phyloP scores from a whole-genome alignment of 2,888 invertebrate species.

The Polymixis lichenea region DNA sequence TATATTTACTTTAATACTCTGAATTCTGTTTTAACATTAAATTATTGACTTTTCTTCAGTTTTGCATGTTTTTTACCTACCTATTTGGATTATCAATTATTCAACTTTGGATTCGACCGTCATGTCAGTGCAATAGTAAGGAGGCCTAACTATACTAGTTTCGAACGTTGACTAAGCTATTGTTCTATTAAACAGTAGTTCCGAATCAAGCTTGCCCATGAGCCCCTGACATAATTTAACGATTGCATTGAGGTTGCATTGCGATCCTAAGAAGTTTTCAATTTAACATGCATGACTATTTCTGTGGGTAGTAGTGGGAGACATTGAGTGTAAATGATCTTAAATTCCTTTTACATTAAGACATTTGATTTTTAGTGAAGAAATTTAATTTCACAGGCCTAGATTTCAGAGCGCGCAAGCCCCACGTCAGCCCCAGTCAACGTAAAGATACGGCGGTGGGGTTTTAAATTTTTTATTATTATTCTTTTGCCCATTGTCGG shows the following conservation, averaged over 20 bases:
- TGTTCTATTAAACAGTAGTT: slow-evolving; percentile 47
- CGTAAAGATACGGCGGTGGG: too few relatives aligned
- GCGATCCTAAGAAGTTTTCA: slow-evolving; percentile 9
- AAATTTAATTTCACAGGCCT: not conserved
- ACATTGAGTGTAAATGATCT: slow-evolving; percentile 2
- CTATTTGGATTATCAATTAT: not conserved
- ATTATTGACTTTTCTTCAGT: not conserved
- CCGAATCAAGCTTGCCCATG: slow-evolving; percentile 39
- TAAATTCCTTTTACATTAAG: not conserved
- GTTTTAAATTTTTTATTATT: too few relatives aligned
- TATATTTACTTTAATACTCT: slow-evolving; percentile 22
- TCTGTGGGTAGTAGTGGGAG: not conserved
- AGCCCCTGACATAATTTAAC: slow-evolving; percentile 46
- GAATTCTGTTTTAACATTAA: not conserved
- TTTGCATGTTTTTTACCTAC: not conserved
- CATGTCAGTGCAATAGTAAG: not conserved
- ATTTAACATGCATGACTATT: slow-evolving; percentile 15
- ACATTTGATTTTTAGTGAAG: not conserved
- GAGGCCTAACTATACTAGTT: slow-evolving; percentile 3
- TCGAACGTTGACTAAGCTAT: slow-evolving; percentile 25
- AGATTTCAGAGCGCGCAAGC: too few relatives aligned
- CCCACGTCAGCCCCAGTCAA: too few relatives aligned
- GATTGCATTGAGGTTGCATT: slow-evolving; percentile 12
- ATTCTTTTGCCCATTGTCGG: slow-evolving; percentile 15
- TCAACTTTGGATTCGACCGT: not conserved